Base-by-base conservation (phyloP, 2,113 vertebrate species). In the Hepsetus odoe region DNA sequence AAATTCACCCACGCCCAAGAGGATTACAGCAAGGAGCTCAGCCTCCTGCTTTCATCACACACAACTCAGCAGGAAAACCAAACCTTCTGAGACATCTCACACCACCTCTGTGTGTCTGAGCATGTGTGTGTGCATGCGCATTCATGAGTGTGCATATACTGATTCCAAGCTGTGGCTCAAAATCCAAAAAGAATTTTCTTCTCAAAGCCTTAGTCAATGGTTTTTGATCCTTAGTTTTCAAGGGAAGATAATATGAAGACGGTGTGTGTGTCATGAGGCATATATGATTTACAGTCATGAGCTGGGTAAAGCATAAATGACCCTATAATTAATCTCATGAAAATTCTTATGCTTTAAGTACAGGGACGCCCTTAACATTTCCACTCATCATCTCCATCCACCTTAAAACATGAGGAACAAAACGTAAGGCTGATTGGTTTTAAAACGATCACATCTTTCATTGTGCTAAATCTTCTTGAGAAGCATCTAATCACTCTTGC, bases 1-100 rank as follows among this genome's bases (percentile, higher is more conserved):
- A 92, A 92, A 93, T 93, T 90, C 88, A 53, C 79, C 86, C 85
- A 70, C 86, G 89, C 88, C 88, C 88, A 83, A 85, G 88, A 89
- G 90, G 88, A 93, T 92, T 92, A 91, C 56, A 38, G 61, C 30
- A 11, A 74, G 76, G 24, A 65, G 76, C 75, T 79, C 72, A 80
- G 59, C 40, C 35, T 49, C 62, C 32, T 86, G 88, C 82, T 38
- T 79, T 82, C 72, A 74, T 75, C 86, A 77, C 84, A 67, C 59
- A 72, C 77, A 80, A 78, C 83, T 76, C 78, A 84, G 80, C 55
- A 79, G 46, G 38, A 74, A 74, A 74, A 26, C 13, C 22, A 56
- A 53, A 56, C 55, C 46, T 30, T 62, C 30, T 74, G 61, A 76
- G 58, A 56, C 33, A 44, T 11, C 49, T 22, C 40, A 30, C 53